phyloP scores from a whole-genome alignment of 2,888 invertebrate species.

The Pachycephus smyrnensis region DNA sequence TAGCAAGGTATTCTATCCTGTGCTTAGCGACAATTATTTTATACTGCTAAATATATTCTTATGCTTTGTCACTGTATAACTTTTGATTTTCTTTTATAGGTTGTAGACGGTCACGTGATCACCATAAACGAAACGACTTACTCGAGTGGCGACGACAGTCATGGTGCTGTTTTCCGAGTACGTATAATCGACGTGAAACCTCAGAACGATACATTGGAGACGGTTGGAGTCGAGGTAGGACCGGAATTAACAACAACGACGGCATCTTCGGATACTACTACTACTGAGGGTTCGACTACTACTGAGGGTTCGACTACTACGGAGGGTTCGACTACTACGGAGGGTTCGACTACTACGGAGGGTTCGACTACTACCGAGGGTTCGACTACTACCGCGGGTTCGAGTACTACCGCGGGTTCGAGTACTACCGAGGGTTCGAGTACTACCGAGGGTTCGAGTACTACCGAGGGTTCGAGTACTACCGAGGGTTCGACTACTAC shows the following conservation, averaged over 20 bases:
- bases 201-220: conserved; percentile 42
- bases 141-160: conserved; percentile 62
- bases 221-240: conserved; percentile 18
- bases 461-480: too few species aligned
- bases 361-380: too few species aligned
- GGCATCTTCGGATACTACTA: conserved; percentile 33
- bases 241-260: conserved; percentile 22
- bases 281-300: too few species aligned
- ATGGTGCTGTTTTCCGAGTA: conserved; percentile 65
- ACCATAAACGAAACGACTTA: conserved; percentile 71
- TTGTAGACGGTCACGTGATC: conserved; percentile 70
- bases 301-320: too few species aligned
- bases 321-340: too few species aligned
- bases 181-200: conserved; percentile 68
- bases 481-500: too few species aligned
- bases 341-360: too few species aligned
- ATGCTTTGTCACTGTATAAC: not conserved
- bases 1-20: conserved; percentile 50
- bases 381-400: too few species aligned
- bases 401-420: not conserved
- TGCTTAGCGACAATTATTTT: not conserved
- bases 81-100: conserved; percentile 51
- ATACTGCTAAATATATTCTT: not conserved
- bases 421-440: too few species aligned
- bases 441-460: too few species aligned